Percentiles rank a stretch among this genome's conserved stretches.
These are phyloP conservation scores for Drosophila rhopaloa DNA, from an alignment of 1,140 invertebrate species.

Conservation along the genomic window DNA sequence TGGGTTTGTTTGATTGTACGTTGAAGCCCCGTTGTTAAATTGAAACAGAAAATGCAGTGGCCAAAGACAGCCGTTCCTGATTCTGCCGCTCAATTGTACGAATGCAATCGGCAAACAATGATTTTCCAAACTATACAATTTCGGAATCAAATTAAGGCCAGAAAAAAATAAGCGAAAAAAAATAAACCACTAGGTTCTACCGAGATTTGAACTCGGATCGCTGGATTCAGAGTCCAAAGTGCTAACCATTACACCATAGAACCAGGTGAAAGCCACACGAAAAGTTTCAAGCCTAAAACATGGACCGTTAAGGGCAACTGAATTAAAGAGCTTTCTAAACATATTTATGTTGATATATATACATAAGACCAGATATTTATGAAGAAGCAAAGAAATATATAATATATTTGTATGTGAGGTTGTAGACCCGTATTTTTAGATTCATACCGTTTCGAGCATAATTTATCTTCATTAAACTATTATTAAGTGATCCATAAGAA, in stretches of 20 bases:
- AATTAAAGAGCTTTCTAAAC: slow-evolving; percentile 1
- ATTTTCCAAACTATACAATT: neutral
- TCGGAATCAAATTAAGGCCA: neutral
- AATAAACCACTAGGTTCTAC: slow-evolving; percentile 87
- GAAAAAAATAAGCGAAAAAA: neutral
- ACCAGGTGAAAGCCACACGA: slow-evolving; percentile 64
- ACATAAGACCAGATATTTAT: neutral
- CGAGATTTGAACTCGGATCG: slow-evolving; percentile 95
- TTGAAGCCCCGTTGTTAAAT: slow-evolving; percentile 46
- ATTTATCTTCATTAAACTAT: too few relatives aligned
- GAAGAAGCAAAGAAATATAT: too few relatives aligned
- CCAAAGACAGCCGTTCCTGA: slow-evolving; percentile 17
- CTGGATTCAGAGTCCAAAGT: slow-evolving; percentile 96
- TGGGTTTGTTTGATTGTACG: slow-evolving; percentile 29
- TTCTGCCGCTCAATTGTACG: slow-evolving; percentile 27
- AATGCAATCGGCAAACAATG: neutral
- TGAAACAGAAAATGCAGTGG: slow-evolving; percentile 39
- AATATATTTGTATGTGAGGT: too few relatives aligned
- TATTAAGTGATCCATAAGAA: too few relatives aligned
- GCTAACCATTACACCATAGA: slow-evolving; percentile 96
- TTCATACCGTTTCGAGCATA: too few relatives aligned
- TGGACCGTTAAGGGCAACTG: neutral
- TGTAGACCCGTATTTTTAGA: too few relatives aligned
- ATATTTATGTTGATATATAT: neutral
- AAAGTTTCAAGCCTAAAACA: slow-evolving; percentile 5